These are phyloP conservation scores for Drosophila picticornis DNA, from an alignment of 2,888 invertebrate species.

Conservation along the genomic window DNA sequence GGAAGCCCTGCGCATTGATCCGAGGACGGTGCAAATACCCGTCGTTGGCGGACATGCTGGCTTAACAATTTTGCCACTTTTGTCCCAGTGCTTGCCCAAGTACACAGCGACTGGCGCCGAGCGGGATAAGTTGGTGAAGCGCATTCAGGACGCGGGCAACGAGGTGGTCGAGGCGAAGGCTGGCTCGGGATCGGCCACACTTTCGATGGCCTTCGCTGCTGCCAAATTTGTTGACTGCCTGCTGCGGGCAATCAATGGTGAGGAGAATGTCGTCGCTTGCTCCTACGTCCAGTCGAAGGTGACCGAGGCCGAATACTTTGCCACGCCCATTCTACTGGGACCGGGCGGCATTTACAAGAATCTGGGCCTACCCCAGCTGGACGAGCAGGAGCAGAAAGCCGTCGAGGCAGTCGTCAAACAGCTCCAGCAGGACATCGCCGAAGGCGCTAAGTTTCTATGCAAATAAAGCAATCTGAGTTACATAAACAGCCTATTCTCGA, in stretches of 20 bases:
- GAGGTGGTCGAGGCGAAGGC: constrained; percentile 96
- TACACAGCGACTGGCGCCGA: constrained; percentile 91
- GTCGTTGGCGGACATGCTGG: constrained; percentile 99
- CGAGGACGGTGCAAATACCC: constrained; percentile 91
- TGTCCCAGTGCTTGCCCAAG: constrained; percentile 94
- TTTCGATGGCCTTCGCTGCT: constrained; percentile 98
- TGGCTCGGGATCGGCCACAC: constrained; percentile 97
- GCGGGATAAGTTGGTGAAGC: constrained; percentile 91
- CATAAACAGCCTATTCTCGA: not conserved
- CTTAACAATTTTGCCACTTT: constrained; percentile 96
- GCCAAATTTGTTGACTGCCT: constrained; percentile 94
- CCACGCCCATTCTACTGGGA: constrained; percentile 94
- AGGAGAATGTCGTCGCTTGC: constrained; percentile 94
- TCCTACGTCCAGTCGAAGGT: constrained; percentile 94
- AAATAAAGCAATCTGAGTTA: not conserved
- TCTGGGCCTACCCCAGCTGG: constrained; percentile 93
- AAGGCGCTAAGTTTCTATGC: constrained; percentile 6
- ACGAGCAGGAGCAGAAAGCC: constrained; percentile 90
- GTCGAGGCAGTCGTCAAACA: constrained; percentile 94
- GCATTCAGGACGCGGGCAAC: constrained; percentile 98
- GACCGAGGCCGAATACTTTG: constrained; percentile 95
- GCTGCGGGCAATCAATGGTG: constrained; percentile 90
- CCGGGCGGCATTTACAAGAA: constrained; percentile 92
- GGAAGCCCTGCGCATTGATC: constrained; percentile 93
- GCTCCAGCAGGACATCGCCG: constrained; percentile 84